A percentile compares a stretch with the other conserved stretches of the same genome.
Evolutionary conservation across 2,888 invertebrate genomes (phyloP).

Genomic region (Diogma glabrata): DNA sequence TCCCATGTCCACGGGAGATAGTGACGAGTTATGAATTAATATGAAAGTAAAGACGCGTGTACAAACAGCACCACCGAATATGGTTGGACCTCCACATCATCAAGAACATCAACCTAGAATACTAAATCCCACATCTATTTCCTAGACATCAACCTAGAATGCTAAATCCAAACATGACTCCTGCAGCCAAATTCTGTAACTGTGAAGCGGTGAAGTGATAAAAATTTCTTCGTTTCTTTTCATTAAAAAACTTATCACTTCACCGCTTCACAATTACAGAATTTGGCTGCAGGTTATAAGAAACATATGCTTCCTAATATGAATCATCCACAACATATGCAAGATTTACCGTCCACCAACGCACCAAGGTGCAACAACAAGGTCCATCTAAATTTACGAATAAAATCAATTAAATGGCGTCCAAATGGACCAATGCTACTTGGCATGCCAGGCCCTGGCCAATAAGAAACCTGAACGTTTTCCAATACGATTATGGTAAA

Average conservation of each 20-base stretch:
- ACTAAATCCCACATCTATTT: no score
- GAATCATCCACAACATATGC: constrained; percentile 42
- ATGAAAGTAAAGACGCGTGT: constrained; percentile 75
- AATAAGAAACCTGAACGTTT: constrained; percentile 43
- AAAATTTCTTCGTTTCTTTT: no score
- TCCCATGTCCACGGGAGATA: no score
- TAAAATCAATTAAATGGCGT: constrained; percentile 35
- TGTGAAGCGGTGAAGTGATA: no score
- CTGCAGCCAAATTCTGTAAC: no score
- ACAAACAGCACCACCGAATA: constrained; percentile 32
- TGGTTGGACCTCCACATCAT: constrained; percentile 38
- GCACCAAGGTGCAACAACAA: constrained; percentile 47
- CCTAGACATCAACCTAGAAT: constrained; percentile 43
- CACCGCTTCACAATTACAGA: no score
- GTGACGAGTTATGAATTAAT: constrained; percentile 75
- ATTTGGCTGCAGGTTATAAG: constrained; percentile 46
- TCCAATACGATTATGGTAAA: constrained; percentile 34
- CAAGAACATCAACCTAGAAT: no score
- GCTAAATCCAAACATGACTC: constrained; percentile 46
- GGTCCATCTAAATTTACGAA: constrained; percentile 40
- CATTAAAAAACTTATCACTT: no score
- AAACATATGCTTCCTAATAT: constrained; percentile 40
- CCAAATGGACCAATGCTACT: constrained; percentile 41
- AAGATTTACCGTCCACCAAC: constrained; percentile 49
- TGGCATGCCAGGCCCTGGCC: constrained; percentile 39